Base-by-base conservation (phyloP, 2,797 vertebrate species). In the Pantherophis vulpinus region DNA sequence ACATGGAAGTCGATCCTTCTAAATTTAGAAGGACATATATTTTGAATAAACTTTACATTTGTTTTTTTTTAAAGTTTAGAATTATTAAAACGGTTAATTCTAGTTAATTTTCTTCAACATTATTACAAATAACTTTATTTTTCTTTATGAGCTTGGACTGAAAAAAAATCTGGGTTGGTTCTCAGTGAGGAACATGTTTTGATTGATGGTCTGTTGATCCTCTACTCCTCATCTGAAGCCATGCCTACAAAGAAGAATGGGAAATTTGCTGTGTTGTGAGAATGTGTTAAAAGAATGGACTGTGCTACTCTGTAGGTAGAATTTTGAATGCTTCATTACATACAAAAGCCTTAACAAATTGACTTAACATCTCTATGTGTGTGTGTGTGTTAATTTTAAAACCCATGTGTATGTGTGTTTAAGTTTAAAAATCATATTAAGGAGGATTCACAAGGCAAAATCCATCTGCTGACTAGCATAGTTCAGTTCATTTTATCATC, bases 81-180 rank as follows among this genome's bases (percentile, higher is more conserved):
- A 91, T 51, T 88, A 90, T 95, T 97, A 94, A 96, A 93, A 92
- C 87, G 94, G 94, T 97, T 37, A 66, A n/a, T 66, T 66, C 94
- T 95, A 96, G 88, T 91, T 94, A 60, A 92, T 93, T 93, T 91
- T 32, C 56, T 95, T 74, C 86, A 55, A 94, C 20, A 83, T 25
- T 47, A 70, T 29, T 88, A 96, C 94, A 60, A 93, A 42, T n/a
- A 86, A 96, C 93, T 87, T 96, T 94, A 92, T 96, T 94, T 95
- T 66, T 89, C 92, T 89, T 93, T 95, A 91, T 94, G 96, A 94
- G 74, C 91, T 93, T 61, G 86, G 74, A 83, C 20, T n/a, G 79
- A 16, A 92, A n/a, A 12, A 91, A 74, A 94, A 91, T 95, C 94
- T 74, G 83, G 90, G 94, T 89, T 96, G 91, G 93, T 91, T 94